Percentiles rank a stretch among this genome's conserved stretches.
Evolutionary conservation across 2,797 vertebrate genomes (phyloP).

Genomic region (Tapera naevia): DNA sequence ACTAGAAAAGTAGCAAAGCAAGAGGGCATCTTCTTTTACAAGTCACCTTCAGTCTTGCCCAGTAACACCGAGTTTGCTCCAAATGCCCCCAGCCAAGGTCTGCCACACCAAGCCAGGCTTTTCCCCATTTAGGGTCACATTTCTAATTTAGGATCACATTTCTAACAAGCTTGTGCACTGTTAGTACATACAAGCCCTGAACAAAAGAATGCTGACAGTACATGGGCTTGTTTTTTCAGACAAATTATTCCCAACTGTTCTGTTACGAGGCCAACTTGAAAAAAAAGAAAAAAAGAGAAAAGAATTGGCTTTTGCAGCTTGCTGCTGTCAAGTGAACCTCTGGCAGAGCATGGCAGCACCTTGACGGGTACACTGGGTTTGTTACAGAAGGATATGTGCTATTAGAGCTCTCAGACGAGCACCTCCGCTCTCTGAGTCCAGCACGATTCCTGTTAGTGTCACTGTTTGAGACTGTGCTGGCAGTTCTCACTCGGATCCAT

Average conservation of each 20-base stretch:
- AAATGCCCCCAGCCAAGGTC: background rate
- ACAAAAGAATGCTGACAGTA: background rate
- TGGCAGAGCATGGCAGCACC: background rate
- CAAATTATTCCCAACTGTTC: background rate
- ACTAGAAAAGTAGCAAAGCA: background rate
- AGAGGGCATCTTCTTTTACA: constrained; percentile 11
- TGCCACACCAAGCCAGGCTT: background rate
- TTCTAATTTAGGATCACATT: background rate
- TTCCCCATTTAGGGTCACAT: background rate
- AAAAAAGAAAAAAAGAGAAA: background rate
- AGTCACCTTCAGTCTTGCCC: constrained; percentile 25
- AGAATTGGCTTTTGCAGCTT: background rate
- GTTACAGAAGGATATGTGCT: background rate
- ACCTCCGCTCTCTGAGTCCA: rapidly evolving
- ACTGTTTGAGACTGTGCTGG: background rate
- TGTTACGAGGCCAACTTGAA: constrained; percentile 19
- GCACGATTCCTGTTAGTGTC: background rate
- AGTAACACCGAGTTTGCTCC: background rate
- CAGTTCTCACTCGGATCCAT: background rate
- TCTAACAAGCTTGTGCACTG: background rate
- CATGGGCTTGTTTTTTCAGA: background rate
- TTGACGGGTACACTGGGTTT: background rate
- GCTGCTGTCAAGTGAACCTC: rapidly evolving
- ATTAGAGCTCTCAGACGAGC: background rate
- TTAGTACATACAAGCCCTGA: background rate